Evolutionary conservation across 2,797 vertebrate species (phyloP).

Genomic region (Tamandua tetradactyla): DNA sequence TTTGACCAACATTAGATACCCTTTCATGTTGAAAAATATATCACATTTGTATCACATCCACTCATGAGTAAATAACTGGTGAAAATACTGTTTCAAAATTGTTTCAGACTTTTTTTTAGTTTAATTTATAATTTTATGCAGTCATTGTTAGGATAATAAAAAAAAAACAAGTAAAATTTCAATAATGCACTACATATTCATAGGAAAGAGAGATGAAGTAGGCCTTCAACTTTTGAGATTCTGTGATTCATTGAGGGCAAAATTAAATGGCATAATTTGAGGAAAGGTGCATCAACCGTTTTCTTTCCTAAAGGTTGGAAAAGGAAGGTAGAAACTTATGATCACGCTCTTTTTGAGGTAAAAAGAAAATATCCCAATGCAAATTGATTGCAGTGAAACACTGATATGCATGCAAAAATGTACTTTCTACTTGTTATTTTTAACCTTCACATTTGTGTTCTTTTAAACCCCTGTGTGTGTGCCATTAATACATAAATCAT

Average conservation of each 20-base stretch:
- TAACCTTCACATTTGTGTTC: not conserved
- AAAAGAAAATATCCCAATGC: not conserved
- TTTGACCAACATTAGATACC: not conserved
- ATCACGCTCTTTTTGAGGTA: not conserved
- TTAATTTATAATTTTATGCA: not conserved
- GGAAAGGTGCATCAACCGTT: not conserved
- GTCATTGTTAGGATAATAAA: not conserved
- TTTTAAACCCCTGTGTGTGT: not conserved
- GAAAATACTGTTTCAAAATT: not conserved
- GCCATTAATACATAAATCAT: not conserved
- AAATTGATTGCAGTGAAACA: not conserved
- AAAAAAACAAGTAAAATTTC: not conserved
- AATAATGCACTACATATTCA: not conserved
- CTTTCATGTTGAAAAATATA: not conserved
- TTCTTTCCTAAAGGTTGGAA: not conserved
- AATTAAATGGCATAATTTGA: not conserved
- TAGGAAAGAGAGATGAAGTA: not conserved
- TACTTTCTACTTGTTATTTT: not conserved
- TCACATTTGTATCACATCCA: not conserved
- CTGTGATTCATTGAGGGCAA: not conserved
- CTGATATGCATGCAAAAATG: not conserved
- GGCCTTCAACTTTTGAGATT: not conserved
- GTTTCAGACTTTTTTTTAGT: not conserved
- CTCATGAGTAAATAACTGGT: not conserved
- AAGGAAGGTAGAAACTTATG: not conserved